Evolutionary conservation across 92 coral and sea anemone species (phyloP), one percentile per base, ranked within the genome.

Genomic region (Montipora capitata): DNA sequence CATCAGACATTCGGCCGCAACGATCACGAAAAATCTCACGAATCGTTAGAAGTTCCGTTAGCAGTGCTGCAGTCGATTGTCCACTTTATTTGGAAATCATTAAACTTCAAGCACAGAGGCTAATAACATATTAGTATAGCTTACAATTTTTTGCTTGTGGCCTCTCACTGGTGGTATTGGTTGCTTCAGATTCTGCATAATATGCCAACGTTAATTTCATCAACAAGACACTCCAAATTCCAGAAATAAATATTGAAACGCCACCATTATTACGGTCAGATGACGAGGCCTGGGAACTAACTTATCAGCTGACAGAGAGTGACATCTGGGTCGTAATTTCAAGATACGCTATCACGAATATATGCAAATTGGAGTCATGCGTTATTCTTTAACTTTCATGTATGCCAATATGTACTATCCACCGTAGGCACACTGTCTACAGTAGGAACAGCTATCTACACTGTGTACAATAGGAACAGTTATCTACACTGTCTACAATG

Each of bases 71-170:
- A 27, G 35, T 27, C 35, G 35, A 27, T 27, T 27, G 35, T 27
- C 35, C 35, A 27, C 35, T 27, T 27, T 27, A 27, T 27, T 27
- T 27, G 35, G 35, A 27, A 27, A 27, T 27, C 35, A 27, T 27
- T 27, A 27, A 27, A 27, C 35, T 27, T 27, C 35, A 27, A 27
- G 35, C 35, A 27, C 35, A 61, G 45, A n/a, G 48, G 6, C 6
- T 59, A 7, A 40, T 11, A 12, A 16, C 10, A 39, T 9, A 18
- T 20, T 10, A 10, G 52, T 57, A 40, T 16, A n/a, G 85, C 94
- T 90, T 80, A 90, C 94, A 51, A 90, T 90, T 56, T 81, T 90
- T 79, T 90, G 94, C 84, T 86, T 90, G 67, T 68, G 85, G 51
- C 83, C 41, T 78, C 84, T 77, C 20, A 72, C 65, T 4, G 94